Conservation (phyloP, 2,113 vertebrate genomes). For the Thalassoma bifasciatum region DNA sequence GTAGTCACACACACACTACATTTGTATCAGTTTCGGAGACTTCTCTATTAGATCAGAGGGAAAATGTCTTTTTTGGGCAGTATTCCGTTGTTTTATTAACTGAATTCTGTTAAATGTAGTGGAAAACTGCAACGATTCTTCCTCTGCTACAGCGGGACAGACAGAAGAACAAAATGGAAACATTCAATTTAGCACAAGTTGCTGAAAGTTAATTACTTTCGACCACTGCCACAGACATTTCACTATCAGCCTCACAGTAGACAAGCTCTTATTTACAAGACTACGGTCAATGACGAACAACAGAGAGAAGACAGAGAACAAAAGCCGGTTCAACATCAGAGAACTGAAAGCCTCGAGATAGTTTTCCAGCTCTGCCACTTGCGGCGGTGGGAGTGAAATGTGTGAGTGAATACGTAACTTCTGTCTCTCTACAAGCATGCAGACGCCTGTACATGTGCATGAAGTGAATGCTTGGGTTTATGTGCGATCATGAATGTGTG, state of each 20-base stretch:
- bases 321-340: not conserved
- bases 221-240: not conserved
- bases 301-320: not conserved
- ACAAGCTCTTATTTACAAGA: not conserved
- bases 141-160: not conserved
- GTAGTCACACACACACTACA: not conserved
- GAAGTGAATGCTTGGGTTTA: constrained; percentile 41
- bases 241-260: not conserved
- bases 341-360: not conserved
- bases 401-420: not conserved
- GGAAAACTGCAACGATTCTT: not conserved
- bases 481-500: constrained; percentile 28
- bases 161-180: not conserved
- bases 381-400: not conserved
- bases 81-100: too few relatives aligned
- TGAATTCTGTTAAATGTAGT: not conserved
- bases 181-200: not conserved
- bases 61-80: not conserved
- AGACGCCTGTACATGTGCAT: constrained; percentile 15
- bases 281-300: not conserved
- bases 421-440: not conserved
- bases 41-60: not conserved
- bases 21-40: not conserved
- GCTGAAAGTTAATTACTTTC: not conserved
- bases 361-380: not conserved